These are phyloP conservation scores for Dermatophagoides farinae DNA, from an alignment of 1,140 invertebrate species.

Conservation along the genomic window DNA sequence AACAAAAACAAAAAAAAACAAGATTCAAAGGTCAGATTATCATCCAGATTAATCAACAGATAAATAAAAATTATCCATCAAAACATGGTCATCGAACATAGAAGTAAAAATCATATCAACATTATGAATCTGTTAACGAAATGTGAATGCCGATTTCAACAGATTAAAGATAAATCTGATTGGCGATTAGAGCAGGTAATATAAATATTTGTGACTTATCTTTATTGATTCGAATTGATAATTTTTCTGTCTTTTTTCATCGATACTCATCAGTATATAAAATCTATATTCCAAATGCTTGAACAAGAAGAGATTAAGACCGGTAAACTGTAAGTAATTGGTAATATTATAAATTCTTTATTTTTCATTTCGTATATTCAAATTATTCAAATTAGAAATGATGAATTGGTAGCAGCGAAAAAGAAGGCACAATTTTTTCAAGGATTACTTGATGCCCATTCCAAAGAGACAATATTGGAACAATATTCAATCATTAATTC, in stretches of 20 bases:
- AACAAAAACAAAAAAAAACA: too few species aligned
- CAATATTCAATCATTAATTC: background rate
- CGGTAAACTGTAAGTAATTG: background rate
- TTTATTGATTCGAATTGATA: background rate
- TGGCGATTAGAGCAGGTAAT: slow-evolving; percentile 1
- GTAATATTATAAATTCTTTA: background rate
- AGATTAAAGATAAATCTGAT: background rate
- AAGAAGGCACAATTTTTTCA: slow-evolving; percentile 5
- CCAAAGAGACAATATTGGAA: background rate
- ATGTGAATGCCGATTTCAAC: slow-evolving; percentile 3
- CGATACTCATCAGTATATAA: background rate
- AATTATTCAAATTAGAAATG: background rate
- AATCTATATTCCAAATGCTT: background rate
- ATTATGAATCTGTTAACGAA: background rate
- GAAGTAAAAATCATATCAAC: slow-evolving; percentile 3
- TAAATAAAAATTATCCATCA: too few species aligned
- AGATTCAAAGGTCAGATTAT: too few species aligned
- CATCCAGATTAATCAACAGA: too few species aligned
- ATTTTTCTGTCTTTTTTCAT: background rate
- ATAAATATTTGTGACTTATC: background rate
- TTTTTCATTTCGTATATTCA: background rate
- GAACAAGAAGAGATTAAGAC: background rate
- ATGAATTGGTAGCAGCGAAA: background rate
- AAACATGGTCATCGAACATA: background rate
- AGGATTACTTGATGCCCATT: background rate